Evolutionary conservation across 2,797 vertebrate genomes (phyloP).

Genomic region (Gallinago nigripennis): DNA sequence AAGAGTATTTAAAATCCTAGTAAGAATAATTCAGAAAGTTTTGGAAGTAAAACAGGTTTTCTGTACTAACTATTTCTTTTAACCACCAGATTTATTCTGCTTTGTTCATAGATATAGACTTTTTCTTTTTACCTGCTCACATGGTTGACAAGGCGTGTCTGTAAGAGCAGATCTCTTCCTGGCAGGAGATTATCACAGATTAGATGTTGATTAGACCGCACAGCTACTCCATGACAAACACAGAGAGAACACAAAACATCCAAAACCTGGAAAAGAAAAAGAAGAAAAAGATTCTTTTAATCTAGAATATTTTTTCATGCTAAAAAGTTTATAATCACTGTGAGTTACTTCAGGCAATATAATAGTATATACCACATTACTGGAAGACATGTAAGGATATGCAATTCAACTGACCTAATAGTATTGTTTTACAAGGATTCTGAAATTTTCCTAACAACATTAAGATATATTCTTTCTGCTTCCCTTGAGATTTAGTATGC

Average conservation of each 20-base stretch:
- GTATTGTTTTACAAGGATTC: not conserved
- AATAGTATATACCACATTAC: not conserved
- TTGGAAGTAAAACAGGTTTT: not conserved
- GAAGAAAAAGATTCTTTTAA: not conserved
- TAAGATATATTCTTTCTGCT: not conserved
- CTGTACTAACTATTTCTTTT: not conserved
- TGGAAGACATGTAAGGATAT: not conserved
- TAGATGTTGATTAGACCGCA: constrained; percentile 93
- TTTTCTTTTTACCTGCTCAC: constrained; percentile 86
- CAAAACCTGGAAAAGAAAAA: constrained; percentile 79
- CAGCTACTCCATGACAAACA: constrained; percentile 94
- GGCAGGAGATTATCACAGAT: constrained; percentile 97
- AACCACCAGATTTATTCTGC: not conserved
- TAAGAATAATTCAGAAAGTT: not conserved
- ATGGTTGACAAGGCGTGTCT: constrained; percentile 92
- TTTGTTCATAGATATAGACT: not conserved
- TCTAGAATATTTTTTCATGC: not conserved
- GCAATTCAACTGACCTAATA: not conserved
- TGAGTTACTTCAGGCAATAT: not conserved
- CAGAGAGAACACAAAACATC: constrained; percentile 95
- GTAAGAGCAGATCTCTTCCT: constrained; percentile 90
- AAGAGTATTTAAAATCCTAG: not conserved
- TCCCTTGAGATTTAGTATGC: not conserved
- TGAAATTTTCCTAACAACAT: not conserved
- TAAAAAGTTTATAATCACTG: not conserved